Evolutionary conservation across 2,888 invertebrate genomes (phyloP).

Genomic region (Calliopum simillimum): DNA sequence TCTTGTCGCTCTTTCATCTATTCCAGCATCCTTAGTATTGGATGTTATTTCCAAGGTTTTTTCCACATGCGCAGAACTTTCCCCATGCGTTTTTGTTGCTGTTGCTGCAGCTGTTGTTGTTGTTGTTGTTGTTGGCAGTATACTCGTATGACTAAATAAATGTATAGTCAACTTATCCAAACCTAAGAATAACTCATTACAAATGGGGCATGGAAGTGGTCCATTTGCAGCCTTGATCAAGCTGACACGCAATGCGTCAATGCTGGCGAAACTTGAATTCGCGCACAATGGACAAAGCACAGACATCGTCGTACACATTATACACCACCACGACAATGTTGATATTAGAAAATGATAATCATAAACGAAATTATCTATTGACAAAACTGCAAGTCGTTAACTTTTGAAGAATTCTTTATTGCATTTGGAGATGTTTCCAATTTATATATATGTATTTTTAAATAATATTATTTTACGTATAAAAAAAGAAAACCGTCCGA

Average conservation of each 20-base stretch:
- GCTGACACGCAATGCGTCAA: constrained; percentile 77
- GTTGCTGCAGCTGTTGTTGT: constrained; percentile 26
- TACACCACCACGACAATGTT: neutral
- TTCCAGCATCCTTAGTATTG: neutral
- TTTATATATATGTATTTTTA: too few species aligned
- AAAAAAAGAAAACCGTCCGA: too few species aligned
- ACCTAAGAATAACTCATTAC: constrained; percentile 79
- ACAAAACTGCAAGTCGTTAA: too few species aligned
- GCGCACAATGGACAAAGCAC: constrained; percentile 83
- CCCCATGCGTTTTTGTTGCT: neutral
- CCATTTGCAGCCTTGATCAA: constrained; percentile 82
- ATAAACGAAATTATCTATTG: too few species aligned
- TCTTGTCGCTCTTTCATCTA: neutral
- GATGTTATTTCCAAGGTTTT: constrained; percentile 35
- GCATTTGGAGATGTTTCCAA: too few species aligned
- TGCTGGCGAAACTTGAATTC: constrained; percentile 78
- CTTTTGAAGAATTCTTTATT: too few species aligned
- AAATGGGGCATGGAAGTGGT: constrained; percentile 81
- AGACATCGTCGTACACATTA: constrained; percentile 70
- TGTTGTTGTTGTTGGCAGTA: constrained; percentile 45
- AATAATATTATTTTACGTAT: too few species aligned
- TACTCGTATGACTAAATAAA: constrained; percentile 77
- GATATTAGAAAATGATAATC: too few species aligned
- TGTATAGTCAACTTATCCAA: constrained; percentile 87
- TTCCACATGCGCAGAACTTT: neutral